Base-by-base conservation (phyloP, 2,113 vertebrate species). In the Dipodomys spectabilis region DNA sequence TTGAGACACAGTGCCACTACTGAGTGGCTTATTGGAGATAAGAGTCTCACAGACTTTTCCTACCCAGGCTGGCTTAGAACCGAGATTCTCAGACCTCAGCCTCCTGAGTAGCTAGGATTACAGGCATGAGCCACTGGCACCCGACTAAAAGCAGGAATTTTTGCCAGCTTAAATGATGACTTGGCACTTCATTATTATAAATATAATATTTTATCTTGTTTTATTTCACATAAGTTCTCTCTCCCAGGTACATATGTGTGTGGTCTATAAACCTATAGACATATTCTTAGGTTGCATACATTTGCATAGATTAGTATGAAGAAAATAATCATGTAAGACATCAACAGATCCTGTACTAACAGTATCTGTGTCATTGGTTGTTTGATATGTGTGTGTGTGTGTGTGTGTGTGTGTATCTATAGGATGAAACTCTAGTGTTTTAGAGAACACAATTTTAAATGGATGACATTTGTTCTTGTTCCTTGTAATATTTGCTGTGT, bases 251-350 rank as follows among this genome's bases (percentile, higher is more conserved):
- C 5, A 39, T 67, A 27, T 7, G 20, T 73, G 3, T 35, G 4
- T 75, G 53, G 12, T 57, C 12, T 57, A 65, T 15, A 35, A 82
- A 53, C 0, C 0, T 6, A 45, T 0, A 57, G 5, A 25, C 0
- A 93, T 25, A 32, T 25, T 80, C 5, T n/a, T 18, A 81, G 83
- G 94, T 45, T 30, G 39, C 39, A 90, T 65, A 65, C 44, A 5
- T 80, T 30, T 13, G 69, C 6, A 57, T 7, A 91, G 85, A 95
- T 49, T 27, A 86, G 67, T 65, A 91, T 90, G 11, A 89, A 86
- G 44, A 87, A 75, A 92, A 27, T 27, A 49, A 74, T 32, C 23
- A 19, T 22, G 28, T 22, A 49, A 78, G 30, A 7, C n/a, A 68
- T 11, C 7, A 78, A 81, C 6, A 68, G 25, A 32, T 18, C 28